Evolutionary conservation across 2,797 vertebrate species (phyloP), one percentile per base, ranked within the genome.

Genomic region (Sphenopsis melanotis): DNA sequence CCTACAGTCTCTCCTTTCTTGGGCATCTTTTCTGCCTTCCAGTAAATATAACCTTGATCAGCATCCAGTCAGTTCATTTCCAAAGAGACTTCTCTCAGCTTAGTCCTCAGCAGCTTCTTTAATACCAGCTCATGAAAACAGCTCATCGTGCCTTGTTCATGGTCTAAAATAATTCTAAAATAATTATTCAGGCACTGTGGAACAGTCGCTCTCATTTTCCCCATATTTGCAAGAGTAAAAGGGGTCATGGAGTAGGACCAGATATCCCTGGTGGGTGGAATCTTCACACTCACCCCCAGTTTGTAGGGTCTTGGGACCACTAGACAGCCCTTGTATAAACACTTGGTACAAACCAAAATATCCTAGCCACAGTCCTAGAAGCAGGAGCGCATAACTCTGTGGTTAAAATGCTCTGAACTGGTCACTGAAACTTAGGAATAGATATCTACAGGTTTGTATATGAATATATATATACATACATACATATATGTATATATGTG

Each of bases 241-340:
- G 5, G 2, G 6, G 7, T 60, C 24, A 29, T 66, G 19, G 7
- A 18, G 18, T 42, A 18, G 7, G 11, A 55, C 14, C 15, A 44
- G 15, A 41, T 66, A n/a, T 47, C 22, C 23, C 11, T 53, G 23
- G 6, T 13, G 34, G 5, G 11, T 39, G 10, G 15, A 34, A 85
- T 60, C 29, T 71, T 49, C 34, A 55, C 16, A 23, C 4, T 30
- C 23, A 19, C 2, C 2, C 5, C 29, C 8, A 47, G 0, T 3
- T 44, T 60, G n/a, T 15, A 36, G n/a, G 10, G 27, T 60, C 7
- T 27, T 84, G 39, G 56, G 12, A 57, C 32, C 16, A 21, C 14
- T 30, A 46, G 32, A 41, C 7, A 9, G 37, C 22, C 32, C 3
- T 75, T 79, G 12, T 44, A 9, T 60, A 50, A 70, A 36, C 26